A percentile compares a stretch with the other conserved stretches of the same genome.
These are phyloP conservation scores for Helogale parvula DNA, from an alignment of 2,113 vertebrate species.

Conservation along the genomic window DNA sequence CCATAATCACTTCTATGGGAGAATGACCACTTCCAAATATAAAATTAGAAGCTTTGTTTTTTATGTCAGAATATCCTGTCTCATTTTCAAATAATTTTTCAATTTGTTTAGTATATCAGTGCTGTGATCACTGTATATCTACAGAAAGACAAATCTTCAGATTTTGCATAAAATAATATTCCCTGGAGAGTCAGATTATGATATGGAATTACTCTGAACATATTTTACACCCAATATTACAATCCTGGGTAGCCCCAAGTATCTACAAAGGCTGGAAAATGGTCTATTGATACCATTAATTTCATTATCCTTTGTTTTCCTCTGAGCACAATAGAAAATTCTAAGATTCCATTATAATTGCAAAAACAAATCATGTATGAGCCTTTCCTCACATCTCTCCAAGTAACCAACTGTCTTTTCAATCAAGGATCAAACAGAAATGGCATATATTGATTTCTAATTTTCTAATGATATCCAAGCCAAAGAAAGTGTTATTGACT, in stretches of 20 bases:
- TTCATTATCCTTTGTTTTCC: not conserved
- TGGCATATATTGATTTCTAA: not conserved
- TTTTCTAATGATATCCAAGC: not conserved
- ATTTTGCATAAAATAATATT: not conserved
- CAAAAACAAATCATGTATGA: not conserved
- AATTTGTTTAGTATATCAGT: not conserved
- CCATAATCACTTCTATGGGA: not conserved
- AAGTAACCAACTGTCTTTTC: not conserved
- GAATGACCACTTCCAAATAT: not conserved
- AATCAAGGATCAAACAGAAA: not conserved
- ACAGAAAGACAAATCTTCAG: not conserved
- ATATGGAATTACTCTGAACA: not conserved
- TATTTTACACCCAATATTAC: not conserved
- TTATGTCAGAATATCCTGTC: not conserved
- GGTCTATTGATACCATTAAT: not conserved
- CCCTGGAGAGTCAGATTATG: not conserved
- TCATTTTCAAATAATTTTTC: not conserved
- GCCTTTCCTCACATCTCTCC: not conserved
- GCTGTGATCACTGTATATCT: not conserved
- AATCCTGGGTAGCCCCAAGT: not conserved
- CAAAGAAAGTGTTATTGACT: not conserved
- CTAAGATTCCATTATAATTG: not conserved
- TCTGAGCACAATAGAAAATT: not conserved
- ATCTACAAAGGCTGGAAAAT: not conserved
- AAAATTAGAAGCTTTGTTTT: not conserved